These are phyloP conservation scores for Sebastes miniatus DNA, from an alignment of 2,797 vertebrate species.

Conservation along the genomic window DNA sequence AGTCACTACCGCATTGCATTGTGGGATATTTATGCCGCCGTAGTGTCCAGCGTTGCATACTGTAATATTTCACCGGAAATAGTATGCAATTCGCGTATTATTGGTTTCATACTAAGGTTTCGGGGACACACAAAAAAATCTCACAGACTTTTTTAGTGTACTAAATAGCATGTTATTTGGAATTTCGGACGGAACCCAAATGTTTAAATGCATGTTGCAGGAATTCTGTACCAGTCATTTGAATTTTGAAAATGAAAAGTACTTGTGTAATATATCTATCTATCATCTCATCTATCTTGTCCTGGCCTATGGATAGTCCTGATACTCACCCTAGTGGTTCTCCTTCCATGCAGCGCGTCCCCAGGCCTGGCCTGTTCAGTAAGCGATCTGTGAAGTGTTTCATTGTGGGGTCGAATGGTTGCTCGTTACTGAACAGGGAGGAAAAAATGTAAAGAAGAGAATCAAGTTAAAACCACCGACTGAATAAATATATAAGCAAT, in stretches of 20 bases:
- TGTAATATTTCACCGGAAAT: too few species aligned
- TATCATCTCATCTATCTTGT: neutral
- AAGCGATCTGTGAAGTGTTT: slow-evolving; percentile 84
- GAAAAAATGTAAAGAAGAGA: neutral
- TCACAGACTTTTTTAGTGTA: too few species aligned
- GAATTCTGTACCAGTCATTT: neutral
- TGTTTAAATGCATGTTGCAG: neutral
- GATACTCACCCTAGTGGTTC: slow-evolving; percentile 86
- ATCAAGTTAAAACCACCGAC: neutral
- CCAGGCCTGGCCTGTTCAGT: slow-evolving; percentile 89
- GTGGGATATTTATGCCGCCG: too few species aligned
- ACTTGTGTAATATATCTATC: neutral
- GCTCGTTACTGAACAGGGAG: slow-evolving; percentile 85
- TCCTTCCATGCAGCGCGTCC: slow-evolving; percentile 91
- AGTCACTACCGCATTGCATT: too few species aligned
- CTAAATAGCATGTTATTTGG: too few species aligned
- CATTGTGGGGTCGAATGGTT: slow-evolving; percentile 82
- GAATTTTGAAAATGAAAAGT: neutral
- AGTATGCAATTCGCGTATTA: too few species aligned
- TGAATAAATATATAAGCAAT: neutral
- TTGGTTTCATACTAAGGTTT: too few species aligned
- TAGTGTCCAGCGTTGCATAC: too few species aligned
- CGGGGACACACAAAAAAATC: too few species aligned
- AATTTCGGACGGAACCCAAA: too few species aligned
- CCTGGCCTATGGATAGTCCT: neutral